A percentile compares a stretch with the other conserved stretches of the same genome.
phyloP scores from a whole-genome alignment of 2,888 invertebrate genomes.

The Tachystola acroxantha region DNA sequence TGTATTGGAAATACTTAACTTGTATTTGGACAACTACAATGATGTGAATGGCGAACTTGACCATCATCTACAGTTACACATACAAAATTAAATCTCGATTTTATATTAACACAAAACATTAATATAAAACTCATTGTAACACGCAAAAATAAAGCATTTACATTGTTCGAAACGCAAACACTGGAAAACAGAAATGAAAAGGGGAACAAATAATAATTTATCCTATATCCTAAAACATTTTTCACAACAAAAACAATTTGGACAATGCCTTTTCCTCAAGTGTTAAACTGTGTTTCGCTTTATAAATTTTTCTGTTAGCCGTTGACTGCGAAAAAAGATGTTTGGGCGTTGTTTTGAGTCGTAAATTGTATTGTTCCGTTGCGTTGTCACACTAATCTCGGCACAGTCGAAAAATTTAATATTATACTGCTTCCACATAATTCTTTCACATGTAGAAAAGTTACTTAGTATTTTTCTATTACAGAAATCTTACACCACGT shows the following conservation, averaged over 20 bases:
- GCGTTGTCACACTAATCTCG: neutral
- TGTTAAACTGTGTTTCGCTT: conserved; percentile 8
- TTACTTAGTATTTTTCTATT: too few species aligned
- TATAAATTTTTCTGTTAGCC: conserved; percentile 4
- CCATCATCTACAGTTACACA: too few species aligned
- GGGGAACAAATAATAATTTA: conserved; percentile 1
- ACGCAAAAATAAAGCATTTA: neutral
- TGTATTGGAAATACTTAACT: too few species aligned
- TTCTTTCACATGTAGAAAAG: too few species aligned
- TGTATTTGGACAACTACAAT: too few species aligned
- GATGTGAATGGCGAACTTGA: too few species aligned
- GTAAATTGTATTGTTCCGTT: neutral
- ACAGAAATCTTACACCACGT: too few species aligned
- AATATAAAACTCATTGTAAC: neutral
- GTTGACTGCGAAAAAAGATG: neutral
- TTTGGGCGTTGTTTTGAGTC: neutral
- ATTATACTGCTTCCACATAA: too few species aligned
- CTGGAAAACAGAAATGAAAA: conserved; percentile 1
- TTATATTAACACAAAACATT: too few species aligned
- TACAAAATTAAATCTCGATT: too few species aligned
- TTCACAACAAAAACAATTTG: conserved; percentile 9
- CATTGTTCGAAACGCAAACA: neutral
- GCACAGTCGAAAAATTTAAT: neutral
- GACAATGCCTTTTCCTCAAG: conserved; percentile 8
- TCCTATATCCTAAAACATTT: conserved; percentile 1